Percentiles rank a stretch among this genome's conserved stretches.
Conservation (phyloP, 2,888 invertebrate species). For the Fabriciana adippe region DNA sequence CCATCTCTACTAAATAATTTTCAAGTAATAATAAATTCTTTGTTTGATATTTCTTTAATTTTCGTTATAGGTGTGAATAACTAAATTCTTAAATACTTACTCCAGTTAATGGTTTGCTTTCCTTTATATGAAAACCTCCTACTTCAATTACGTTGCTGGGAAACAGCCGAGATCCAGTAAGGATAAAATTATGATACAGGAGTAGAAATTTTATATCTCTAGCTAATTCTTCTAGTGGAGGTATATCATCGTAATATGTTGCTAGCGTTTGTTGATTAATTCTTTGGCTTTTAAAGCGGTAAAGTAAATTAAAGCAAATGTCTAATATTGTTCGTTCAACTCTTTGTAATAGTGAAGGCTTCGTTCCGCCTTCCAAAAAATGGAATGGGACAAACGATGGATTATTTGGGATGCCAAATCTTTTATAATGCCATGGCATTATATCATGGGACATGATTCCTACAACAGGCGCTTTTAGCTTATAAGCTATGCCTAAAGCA, state of each 20-base stretch:
- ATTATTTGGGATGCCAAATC: conserved; percentile 82
- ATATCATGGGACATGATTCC: conserved; percentile 81
- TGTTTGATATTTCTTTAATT: background rate
- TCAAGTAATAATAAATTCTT: too few relatives aligned
- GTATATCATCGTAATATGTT: conserved; percentile 74
- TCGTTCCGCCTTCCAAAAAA: conserved; percentile 74
- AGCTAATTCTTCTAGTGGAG: conserved; percentile 79
- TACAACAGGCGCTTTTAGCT: conserved; percentile 84
- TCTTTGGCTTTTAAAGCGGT: conserved; percentile 54
- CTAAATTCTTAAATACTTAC: conserved; percentile 53
- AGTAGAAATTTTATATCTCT: conserved; percentile 81
- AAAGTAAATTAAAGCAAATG: conserved; percentile 53
- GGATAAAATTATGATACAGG: conserved; percentile 83
- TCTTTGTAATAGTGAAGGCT: conserved; percentile 63
- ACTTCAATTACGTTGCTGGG: conserved; percentile 84
- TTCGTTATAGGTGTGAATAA: background rate
- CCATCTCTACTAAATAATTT: too few relatives aligned
- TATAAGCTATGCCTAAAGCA: conserved; percentile 84
- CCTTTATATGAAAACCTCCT: conserved; percentile 82
- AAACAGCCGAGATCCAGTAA: conserved; percentile 82
- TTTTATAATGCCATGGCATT: conserved; percentile 83
- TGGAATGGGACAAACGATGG: conserved; percentile 81
- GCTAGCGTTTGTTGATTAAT: conserved; percentile 61
- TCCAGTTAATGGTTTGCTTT: conserved; percentile 68
- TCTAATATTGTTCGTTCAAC: conserved; percentile 65